Evolutionary conservation across 2,888 invertebrate genomes (phyloP).

Genomic region (Pilophorus perplexus): DNA sequence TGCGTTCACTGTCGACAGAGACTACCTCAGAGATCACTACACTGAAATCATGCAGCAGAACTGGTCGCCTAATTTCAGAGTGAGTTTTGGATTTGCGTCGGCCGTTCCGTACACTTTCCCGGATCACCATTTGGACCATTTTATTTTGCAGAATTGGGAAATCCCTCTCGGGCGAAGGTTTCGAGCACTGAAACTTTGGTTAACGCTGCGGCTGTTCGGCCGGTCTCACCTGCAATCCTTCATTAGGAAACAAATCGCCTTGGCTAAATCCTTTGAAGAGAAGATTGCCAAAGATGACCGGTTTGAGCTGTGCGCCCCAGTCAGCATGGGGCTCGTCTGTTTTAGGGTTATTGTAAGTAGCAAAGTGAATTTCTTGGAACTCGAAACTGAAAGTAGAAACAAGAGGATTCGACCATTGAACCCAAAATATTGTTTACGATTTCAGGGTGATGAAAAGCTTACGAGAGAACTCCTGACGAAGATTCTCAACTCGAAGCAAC

Average conservation of each 20-base stretch:
- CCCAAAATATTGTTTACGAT: no score
- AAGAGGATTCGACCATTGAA: no score
- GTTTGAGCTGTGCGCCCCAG: slow-evolving; percentile 75
- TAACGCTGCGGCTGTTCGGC: slow-evolving; percentile 79
- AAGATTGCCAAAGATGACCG: slow-evolving; percentile 67
- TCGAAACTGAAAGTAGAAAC: no score
- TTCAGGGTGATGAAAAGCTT: slow-evolving; percentile 35
- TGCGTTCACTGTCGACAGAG: slow-evolving; percentile 86
- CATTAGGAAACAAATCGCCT: slow-evolving; percentile 68
- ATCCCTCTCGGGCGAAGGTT: slow-evolving; percentile 84
- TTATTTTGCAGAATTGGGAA: slow-evolving; percentile 70
- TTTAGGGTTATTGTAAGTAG: slow-evolving; percentile 71
- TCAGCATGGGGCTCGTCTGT: slow-evolving; percentile 80
- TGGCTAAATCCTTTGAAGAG: slow-evolving; percentile 76
- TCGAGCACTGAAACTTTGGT: slow-evolving; percentile 90
- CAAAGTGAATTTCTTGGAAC: neutral
- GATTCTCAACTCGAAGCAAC: slow-evolving; percentile 30
- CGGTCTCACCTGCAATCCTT: slow-evolving; percentile 73
- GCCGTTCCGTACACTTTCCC: neutral
- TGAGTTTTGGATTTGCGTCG: slow-evolving; percentile 49
- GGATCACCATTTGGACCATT: neutral
- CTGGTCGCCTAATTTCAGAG: slow-evolving; percentile 61
- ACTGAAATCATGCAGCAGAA: slow-evolving; percentile 48
- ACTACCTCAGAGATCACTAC: slow-evolving; percentile 67
- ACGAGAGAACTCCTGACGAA: slow-evolving; percentile 41